These are phyloP conservation scores for Leptodactylus fuscus DNA, from an alignment of 2,113 vertebrate species.

Conservation along the genomic window DNA sequence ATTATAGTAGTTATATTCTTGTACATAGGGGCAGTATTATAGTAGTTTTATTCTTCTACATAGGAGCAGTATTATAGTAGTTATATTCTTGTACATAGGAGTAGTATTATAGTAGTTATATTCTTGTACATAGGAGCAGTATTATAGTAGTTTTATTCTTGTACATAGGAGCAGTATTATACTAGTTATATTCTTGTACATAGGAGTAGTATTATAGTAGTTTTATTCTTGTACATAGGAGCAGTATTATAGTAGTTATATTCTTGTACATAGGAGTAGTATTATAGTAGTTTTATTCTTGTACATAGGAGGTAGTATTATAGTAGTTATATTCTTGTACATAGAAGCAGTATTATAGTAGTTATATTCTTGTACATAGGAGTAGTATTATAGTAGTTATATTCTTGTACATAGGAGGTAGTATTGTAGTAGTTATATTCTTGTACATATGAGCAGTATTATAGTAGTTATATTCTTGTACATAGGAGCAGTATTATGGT, in stretches of 20 bases:
- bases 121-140: constrained; percentile 1
- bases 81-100: constrained; percentile 12
- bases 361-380: background rate
- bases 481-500: background rate
- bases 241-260: constrained; percentile 10
- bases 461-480: background rate
- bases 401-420: constrained; percentile 7
- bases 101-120: constrained; percentile 7
- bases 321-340: constrained; percentile 6
- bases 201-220: background rate
- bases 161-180: background rate
- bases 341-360: constrained; percentile 7
- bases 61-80: background rate
- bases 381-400: background rate
- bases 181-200: constrained; percentile 6
- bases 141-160: constrained; percentile 5
- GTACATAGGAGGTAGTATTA: background rate
- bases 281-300: constrained; percentile 7
- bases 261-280: background rate
- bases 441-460: constrained; percentile 6
- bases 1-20: background rate
- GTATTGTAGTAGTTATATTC: constrained; percentile 13
- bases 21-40: constrained; percentile 1
- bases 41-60: constrained; percentile 6
- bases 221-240: constrained; percentile 1